Evolutionary conservation across 1,140 invertebrate genomes (phyloP), one percentile per base, ranked within the genome.

Genomic region (Brachionus plicatilis): DNA sequence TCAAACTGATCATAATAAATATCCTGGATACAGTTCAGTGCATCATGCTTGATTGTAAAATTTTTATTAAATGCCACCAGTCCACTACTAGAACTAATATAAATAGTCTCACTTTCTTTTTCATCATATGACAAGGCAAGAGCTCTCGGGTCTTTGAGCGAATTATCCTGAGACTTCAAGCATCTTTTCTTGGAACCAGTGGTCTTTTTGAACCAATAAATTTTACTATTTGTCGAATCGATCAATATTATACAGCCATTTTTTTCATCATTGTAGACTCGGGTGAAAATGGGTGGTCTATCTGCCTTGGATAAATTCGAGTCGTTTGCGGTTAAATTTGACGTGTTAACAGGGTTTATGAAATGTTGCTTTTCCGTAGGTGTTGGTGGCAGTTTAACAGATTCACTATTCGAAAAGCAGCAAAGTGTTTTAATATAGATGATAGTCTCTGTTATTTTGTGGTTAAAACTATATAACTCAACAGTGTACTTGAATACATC

Each of bases 201-300:
- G 2, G 33, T 29, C 45, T 82, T 82, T 68, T 82, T 82, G 37
- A 82, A 68, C 79, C 79, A 82, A 68, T 82, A 82, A 47, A 82
- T 82, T 82, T 82, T 82, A 27, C 79, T 65, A 47, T 82, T 82
- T 41, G 53, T 27, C 17, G 53, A 65, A 47, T 82, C 79, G 6
- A 82, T 60, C 24, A 82, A 27, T 27, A 82, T 65, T 14, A 82
- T 68, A 6, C 20, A 82, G 29, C 65, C 29, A 14, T 60, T 82
- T 68, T 65, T 68, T 68, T 60, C 53, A 33, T 82, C 79, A 41
- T 82, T 82, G 27, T 60, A 65, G 43, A 82, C 60, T n/a, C 79
- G 50, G 20, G 79, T 82, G 43, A 82, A 82, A 1, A 65, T 27
- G 12, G 79, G 79, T 20, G 37, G 12, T 50, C 12, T 76, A 3